A percentile compares a stretch with the other conserved stretches of the same genome.
Evolutionary conservation across 2,113 vertebrate genomes (phyloP).

Genomic region (Gambusia holbrooki): DNA sequence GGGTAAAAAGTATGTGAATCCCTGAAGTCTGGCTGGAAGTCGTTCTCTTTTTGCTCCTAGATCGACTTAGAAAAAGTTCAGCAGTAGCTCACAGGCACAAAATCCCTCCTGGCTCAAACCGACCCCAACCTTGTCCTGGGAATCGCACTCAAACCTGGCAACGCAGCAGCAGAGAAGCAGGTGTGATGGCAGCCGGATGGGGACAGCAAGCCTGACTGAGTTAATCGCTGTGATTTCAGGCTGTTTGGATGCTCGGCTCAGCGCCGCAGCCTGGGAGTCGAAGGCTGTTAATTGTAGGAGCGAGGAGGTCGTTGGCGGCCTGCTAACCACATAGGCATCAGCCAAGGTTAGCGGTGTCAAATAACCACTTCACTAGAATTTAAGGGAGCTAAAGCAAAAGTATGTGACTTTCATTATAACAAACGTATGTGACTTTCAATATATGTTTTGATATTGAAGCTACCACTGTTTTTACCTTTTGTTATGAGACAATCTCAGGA

Average conservation of each 20-base stretch:
- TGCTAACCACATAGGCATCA: constrained; percentile 42
- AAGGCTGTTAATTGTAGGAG: constrained; percentile 41
- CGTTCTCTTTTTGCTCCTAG: not conserved
- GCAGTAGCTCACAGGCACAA: not conserved
- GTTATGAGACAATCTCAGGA: too few relatives aligned
- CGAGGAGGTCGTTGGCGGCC: constrained; percentile 29
- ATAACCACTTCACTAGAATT: constrained; percentile 25
- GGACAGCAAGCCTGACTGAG: constrained; percentile 6
- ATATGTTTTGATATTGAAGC: too few relatives aligned
- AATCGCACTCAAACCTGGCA: not conserved
- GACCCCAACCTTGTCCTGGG: constrained; percentile 10
- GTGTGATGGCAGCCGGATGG: constrained; percentile 51
- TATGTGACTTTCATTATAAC: too few relatives aligned
- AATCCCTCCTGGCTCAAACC: not conserved
- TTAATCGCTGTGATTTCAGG: constrained; percentile 50
- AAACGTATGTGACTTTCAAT: too few relatives aligned
- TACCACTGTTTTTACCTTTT: too few relatives aligned
- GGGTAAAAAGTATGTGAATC: not conserved
- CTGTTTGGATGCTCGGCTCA: constrained; percentile 60
- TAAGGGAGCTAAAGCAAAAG: not conserved
- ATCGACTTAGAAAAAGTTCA: not conserved
- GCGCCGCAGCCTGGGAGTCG: constrained; percentile 13
- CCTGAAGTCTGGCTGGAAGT: not conserved
- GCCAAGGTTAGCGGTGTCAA: constrained; percentile 43
- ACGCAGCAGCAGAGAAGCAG: constrained; percentile 41